These are phyloP conservation scores for Spodoptera frugiperda DNA, from an alignment of 1,140 invertebrate genomes.

Conservation along the genomic window DNA sequence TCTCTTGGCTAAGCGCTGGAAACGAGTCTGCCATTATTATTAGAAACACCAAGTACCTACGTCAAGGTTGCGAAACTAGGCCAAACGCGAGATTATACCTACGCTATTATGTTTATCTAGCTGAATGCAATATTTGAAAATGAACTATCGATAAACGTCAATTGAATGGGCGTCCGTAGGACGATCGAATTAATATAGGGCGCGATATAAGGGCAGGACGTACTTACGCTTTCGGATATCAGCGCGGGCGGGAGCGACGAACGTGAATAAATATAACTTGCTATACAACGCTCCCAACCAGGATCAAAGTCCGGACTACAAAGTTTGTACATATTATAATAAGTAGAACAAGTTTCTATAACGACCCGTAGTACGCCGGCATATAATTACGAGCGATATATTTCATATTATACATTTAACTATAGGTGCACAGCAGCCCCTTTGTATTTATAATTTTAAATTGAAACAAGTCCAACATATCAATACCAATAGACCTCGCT, in stretches of 20 bases:
- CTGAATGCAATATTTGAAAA: constrained; percentile 31
- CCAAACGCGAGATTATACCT: constrained; percentile 72
- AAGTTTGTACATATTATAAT: too few species aligned
- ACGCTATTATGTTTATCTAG: constrained; percentile 35
- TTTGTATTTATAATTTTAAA: too few species aligned
- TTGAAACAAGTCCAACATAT: too few species aligned
- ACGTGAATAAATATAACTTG: neutral
- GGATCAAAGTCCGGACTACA: too few species aligned
- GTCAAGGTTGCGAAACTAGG: constrained; percentile 82
- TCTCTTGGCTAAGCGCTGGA: constrained; percentile 66
- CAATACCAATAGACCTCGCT: neutral
- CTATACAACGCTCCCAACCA: neutral
- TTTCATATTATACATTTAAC: too few species aligned
- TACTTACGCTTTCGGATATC: constrained; percentile 17
- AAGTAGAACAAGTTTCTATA: too few species aligned
- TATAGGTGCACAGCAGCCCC: too few species aligned
- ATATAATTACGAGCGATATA: too few species aligned
- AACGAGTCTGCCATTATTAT: constrained; percentile 75
- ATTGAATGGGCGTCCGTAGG: neutral
- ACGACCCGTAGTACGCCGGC: too few species aligned
- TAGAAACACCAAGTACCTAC: constrained; percentile 77
- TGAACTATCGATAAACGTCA: constrained; percentile 31
- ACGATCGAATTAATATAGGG: constrained; percentile 8
- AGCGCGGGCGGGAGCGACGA: constrained; percentile 20
- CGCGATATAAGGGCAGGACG: constrained; percentile 19